phyloP scores from a whole-genome alignment of 2,113 vertebrate genomes.

The Pygoscelis adeliae region DNA sequence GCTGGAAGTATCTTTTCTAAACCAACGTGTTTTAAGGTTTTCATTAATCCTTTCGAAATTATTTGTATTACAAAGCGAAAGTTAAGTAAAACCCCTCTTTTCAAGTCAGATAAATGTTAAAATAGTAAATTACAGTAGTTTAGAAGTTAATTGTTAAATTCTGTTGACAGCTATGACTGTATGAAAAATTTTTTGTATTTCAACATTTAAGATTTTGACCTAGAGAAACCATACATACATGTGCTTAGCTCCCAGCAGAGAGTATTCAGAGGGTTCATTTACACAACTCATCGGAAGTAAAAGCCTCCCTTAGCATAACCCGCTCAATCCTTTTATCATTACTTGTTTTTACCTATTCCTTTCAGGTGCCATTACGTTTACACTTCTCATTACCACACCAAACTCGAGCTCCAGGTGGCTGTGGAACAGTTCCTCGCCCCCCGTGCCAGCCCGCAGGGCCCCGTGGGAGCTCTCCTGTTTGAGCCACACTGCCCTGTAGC shows the following conservation, averaged over 20 bases:
- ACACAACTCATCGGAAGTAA: neutral
- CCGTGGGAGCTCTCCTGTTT: fast-evolving
- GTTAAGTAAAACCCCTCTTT: neutral
- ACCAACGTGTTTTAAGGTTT: neutral
- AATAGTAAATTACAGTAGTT: neutral
- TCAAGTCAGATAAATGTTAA: neutral
- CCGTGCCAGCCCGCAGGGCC: fast-evolving
- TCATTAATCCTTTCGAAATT: neutral
- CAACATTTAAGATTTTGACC: neutral
- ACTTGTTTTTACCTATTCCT: neutral
- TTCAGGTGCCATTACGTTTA: neutral
- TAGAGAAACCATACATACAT: neutral
- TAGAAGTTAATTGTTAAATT: neutral
- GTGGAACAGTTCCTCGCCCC: neutral
- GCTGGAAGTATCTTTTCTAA: neutral
- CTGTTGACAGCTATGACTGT: neutral
- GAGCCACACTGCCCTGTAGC: neutral
- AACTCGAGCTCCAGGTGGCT: neutral
- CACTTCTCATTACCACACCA: fast-evolving
- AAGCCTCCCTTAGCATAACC: neutral
- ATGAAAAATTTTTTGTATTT: neutral
- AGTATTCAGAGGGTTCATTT: neutral
- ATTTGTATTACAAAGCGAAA: neutral
- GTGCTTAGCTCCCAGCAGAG: neutral
- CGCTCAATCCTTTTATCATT: neutral